These are phyloP conservation scores for Cyclopterus lumpus DNA, from an alignment of 2,797 vertebrate species.

Conservation along the genomic window DNA sequence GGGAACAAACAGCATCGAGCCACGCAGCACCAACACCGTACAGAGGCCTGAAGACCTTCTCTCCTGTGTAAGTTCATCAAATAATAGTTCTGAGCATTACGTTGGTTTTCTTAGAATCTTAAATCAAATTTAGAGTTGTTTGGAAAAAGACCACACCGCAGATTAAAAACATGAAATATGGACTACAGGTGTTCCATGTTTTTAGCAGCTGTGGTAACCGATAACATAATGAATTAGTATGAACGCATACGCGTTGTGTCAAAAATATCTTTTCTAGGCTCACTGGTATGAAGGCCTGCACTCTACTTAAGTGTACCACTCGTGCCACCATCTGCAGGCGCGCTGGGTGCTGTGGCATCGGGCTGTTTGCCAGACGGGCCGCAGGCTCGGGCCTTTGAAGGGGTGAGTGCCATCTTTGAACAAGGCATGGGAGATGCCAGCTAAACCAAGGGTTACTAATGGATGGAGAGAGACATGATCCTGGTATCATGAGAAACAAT, in stretches of 20 bases:
- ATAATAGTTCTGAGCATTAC: neutral
- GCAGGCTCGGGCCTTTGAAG: constrained; percentile 99
- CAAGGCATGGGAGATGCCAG: constrained; percentile 89
- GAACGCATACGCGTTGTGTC: neutral
- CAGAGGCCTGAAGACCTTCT: constrained; percentile 71
- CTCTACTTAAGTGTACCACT: constrained; percentile 57
- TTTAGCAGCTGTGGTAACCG: constrained; percentile 26
- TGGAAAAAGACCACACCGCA: constrained; percentile 8
- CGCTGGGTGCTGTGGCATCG: constrained; percentile 90
- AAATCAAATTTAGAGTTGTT: neutral
- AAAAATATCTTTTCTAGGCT: constrained; percentile 9
- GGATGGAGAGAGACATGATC: constrained; percentile 63
- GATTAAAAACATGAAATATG: constrained; percentile 27
- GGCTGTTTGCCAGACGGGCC: constrained; percentile 97
- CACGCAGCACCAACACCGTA: constrained; percentile 89
- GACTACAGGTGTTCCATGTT: constrained; percentile 14
- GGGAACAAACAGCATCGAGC: constrained; percentile 97
- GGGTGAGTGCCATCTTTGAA: constrained; percentile 99
- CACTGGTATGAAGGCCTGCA: constrained; percentile 24
- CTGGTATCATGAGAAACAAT: constrained; percentile 54
- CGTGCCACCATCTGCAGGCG: constrained; percentile 72
- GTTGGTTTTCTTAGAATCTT: neutral
- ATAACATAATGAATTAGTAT: neutral
- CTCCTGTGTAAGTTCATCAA: neutral
- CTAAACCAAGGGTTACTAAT: constrained; percentile 70